Base-by-base conservation (phyloP, 2,113 vertebrate genomes). In the Corythoichthys haematopterus region DNA sequence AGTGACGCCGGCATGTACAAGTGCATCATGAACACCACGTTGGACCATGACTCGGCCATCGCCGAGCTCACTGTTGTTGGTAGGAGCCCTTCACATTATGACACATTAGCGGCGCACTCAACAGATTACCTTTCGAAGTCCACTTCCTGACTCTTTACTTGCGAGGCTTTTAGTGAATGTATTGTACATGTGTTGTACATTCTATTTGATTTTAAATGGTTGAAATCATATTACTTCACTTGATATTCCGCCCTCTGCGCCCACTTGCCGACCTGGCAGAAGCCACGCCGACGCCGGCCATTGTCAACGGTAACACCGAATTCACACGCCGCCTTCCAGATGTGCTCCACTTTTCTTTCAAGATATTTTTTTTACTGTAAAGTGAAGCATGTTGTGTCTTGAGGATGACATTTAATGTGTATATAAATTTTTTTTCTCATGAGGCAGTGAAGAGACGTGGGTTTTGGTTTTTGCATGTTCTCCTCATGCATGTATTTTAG, bases 11-110 rank as follows among this genome's bases (percentile, higher is more conserved):
- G 96, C 20, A 89, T 88, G 10, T 99, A 99, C 84, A 98, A 92
- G 0, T 99, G 97, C 81, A 79, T 94, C 74, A 92, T 93, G 88
- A 98, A 98, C 90, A 98, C 96, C 35, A 93, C 93, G 8, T 89
- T 99, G 91, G 97, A 99, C 91, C 92, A 85, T 0, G 95, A 94
- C 71, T 95, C 95, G 4, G 95, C 96, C 89, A 95, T 93, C 11
- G 95, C 95, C 51, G 80, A 89, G 81, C 95, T 99, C 70, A 94
- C 91, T 16, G 95, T 99, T 70, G 95, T 99, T 9, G 97, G 97
- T 99, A 96, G 80, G 93, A 33, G 10, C 3, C 9, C 52, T 11
- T 6, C 52, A 53, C 51, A n/a, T 51, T 15, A 7, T 8, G 50
- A 51, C 16, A 1, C 11, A 37, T 37, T 59, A 36, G 11, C 13